Evolutionary conservation across 2,797 vertebrate species (phyloP).

Genomic region (Rhinichthys osculus): DNA sequence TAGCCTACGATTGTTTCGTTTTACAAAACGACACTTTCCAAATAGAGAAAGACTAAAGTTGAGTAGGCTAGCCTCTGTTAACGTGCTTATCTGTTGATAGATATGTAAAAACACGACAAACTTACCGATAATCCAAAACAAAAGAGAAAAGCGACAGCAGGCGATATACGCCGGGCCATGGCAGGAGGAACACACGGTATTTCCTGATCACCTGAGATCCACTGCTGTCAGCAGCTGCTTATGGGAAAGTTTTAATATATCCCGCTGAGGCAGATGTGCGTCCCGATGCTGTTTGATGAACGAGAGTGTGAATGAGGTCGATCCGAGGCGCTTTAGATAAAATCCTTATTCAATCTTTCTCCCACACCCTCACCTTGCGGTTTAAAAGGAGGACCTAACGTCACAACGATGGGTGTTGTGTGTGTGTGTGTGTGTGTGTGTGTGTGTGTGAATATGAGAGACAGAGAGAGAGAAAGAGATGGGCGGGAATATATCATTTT

Average conservation of each 20-base stretch:
- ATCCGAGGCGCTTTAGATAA: neutral
- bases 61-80: neutral
- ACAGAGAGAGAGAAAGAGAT: neutral
- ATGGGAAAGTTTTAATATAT: neutral
- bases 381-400: slow-evolving; percentile 52
- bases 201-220: slow-evolving; percentile 27
- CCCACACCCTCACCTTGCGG: slow-evolving; percentile 52
- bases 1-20: neutral
- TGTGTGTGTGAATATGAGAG: neutral
- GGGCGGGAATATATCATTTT: neutral
- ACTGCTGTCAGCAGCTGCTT: neutral
- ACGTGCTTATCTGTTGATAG: neutral
- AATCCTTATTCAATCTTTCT: slow-evolving; percentile 6
- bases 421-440: slow-evolving; percentile 6
- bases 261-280: neutral
- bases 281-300: slow-evolving; percentile 14
- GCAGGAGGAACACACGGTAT: slow-evolving; percentile 18
- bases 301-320: neutral
- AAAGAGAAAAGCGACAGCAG: slow-evolving; percentile 52
- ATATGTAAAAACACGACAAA: neutral
- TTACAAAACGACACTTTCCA: neutral
- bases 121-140: slow-evolving; percentile 64
- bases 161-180: slow-evolving; percentile 62
- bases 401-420: slow-evolving; percentile 28
- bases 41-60: neutral